phyloP scores from a whole-genome alignment of 2,797 vertebrate genomes.

The Ceryle rudis region DNA sequence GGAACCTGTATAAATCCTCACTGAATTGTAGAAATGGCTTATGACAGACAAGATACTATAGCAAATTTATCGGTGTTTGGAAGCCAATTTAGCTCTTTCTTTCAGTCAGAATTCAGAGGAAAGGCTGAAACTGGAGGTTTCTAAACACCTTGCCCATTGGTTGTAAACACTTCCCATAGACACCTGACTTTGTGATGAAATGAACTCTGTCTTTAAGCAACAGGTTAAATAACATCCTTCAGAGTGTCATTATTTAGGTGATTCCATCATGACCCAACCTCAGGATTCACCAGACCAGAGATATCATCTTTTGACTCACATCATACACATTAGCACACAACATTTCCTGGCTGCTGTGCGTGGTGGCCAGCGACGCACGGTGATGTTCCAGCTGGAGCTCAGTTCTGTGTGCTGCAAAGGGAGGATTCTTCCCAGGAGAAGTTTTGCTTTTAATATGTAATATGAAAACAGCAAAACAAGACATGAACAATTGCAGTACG shows the following conservation, averaged over 20 bases:
- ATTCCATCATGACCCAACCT: not conserved
- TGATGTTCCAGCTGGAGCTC: not conserved
- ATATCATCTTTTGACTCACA: not conserved
- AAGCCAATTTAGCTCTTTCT: not conserved
- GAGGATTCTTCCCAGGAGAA: not conserved
- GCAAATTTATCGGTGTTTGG: not conserved
- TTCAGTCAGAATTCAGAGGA: not conserved
- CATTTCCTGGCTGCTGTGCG: not conserved
- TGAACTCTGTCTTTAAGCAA: not conserved
- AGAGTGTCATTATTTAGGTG: not conserved
- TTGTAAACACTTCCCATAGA: not conserved
- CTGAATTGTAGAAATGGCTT: not conserved
- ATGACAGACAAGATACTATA: not conserved
- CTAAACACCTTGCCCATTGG: not conserved
- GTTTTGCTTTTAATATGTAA: not conserved
- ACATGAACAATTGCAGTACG: not conserved
- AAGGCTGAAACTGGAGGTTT: not conserved
- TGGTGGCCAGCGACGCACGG: not conserved
- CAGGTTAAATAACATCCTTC: not conserved
- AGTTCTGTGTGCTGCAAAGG: not conserved
- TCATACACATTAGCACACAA: not conserved
- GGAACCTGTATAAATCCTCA: accelerated
- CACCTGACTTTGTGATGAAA: not conserved
- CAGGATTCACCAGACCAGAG: not conserved
- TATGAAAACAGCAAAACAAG: not conserved